Evolutionary conservation across 2,797 vertebrate genomes (phyloP), one percentile per base, ranked within the genome.

Genomic region (Melanotaenia pygmaea): DNA sequence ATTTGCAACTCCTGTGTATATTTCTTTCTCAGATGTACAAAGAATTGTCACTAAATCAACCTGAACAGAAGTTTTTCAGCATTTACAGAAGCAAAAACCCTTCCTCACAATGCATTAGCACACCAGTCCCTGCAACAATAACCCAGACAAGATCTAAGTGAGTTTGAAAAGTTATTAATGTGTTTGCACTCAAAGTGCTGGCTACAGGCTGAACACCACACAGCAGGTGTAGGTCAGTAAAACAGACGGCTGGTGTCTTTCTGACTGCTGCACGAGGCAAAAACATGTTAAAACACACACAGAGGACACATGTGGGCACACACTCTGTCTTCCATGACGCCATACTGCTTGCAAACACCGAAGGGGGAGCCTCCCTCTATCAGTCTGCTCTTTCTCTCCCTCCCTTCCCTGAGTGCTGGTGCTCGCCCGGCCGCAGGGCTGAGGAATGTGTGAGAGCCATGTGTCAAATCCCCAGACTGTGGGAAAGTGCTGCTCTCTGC

Each of bases 391-490:
- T 78, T 67, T 61, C 81, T 67, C 77, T 72, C 82, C 74, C 83
- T 72, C 74, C 75, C 85, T 64, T 85, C 79, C 74, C 81, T 74
- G 88, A 92, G 89, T 69, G 91, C 90, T 40, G 87, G 81, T 87
- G 91, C 89, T 90, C 88, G 89, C 92, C 93, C 91, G 94, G 95
- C 94, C 93, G 94, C 91, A 92, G 96, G 92, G 94, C 95, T 93
- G 95, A 94, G 96, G 97, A 97, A 97, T 97, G 97, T 96, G 96
- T 95, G 95, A 96, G 95, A 96, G 95, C 97, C 96, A 96, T 97
- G 97, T 97, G 97, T 97, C 96, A 96, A 96, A 95, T 95, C 96
- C 96, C 96, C 95, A 95, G 96, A 97, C 97, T 97, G 97, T 98
- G 97, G 97, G 97, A 98, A 99, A 97, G 94, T 95, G 96, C 96